phyloP scores from a whole-genome alignment of 2,797 vertebrate genomes.

The Emydoidea blandingii region DNA sequence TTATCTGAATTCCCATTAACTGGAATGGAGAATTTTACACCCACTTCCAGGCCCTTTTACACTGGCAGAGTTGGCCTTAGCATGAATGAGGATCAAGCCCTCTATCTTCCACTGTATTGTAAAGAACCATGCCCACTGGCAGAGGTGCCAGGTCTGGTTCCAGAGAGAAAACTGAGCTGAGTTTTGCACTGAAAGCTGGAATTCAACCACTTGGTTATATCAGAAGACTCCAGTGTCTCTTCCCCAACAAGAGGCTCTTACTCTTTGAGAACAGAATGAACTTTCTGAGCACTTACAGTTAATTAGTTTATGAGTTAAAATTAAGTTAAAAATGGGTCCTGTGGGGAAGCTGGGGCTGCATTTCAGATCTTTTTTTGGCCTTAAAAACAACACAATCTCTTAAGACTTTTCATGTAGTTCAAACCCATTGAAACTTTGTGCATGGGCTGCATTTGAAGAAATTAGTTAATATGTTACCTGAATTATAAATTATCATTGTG shows the following conservation, averaged over 20 bases:
- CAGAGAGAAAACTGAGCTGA: neutral
- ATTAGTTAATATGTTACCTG: constrained; percentile 28
- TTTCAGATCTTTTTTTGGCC: neutral
- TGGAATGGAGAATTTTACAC: neutral
- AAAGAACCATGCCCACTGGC: neutral
- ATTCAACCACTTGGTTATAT: accelerated
- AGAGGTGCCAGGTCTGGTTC: neutral
- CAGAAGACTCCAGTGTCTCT: neutral
- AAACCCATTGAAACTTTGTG: neutral
- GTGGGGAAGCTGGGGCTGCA: neutral
- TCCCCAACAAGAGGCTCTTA: neutral
- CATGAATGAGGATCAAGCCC: neutral
- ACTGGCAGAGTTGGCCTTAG: neutral
- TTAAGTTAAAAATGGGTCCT: neutral
- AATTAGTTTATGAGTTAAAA: neutral
- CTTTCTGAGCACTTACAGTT: neutral
- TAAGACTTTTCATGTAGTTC: constrained; percentile 26
- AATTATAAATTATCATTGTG: neutral
- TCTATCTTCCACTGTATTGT: neutral
- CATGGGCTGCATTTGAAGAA: constrained; percentile 34
- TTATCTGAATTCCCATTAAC: neutral
- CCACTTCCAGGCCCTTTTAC: neutral
- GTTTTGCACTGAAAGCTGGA: neutral
- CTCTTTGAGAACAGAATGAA: neutral
- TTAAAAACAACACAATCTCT: constrained; percentile 15